A percentile compares a stretch with the other conserved stretches of the same genome.
These are phyloP conservation scores for Bos indicus DNA, from an alignment of 2,113 vertebrate genomes.

Conservation along the genomic window DNA sequence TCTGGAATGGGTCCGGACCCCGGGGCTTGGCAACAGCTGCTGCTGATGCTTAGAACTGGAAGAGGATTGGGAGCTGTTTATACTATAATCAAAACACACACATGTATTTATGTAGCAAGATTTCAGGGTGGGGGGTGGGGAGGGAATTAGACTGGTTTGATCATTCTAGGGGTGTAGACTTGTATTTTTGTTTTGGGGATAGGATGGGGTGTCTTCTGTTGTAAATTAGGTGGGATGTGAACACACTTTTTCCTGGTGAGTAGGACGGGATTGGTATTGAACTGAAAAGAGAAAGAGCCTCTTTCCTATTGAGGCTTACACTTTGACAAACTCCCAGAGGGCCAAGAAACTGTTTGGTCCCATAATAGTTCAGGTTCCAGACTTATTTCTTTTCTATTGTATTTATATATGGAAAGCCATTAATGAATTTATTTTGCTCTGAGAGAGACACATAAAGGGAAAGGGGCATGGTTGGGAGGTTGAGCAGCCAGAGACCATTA, in stretches of 20 bases:
- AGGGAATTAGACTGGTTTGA: constrained; percentile 57
- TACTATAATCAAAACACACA: constrained; percentile 42
- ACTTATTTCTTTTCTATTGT: constrained; percentile 40
- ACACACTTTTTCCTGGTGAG: constrained; percentile 48
- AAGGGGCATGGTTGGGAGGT: background rate
- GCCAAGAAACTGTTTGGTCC: constrained; percentile 22
- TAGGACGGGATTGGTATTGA: constrained; percentile 27
- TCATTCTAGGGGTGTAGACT: constrained; percentile 65
- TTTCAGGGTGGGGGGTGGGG: constrained; percentile 45
- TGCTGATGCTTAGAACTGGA: constrained; percentile 71
- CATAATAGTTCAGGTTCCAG: constrained; percentile 44
- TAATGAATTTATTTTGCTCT: constrained; percentile 42
- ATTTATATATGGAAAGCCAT: constrained; percentile 66
- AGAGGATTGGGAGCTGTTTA: background rate
- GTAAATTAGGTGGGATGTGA: constrained; percentile 57
- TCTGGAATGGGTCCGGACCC: constrained; percentile 69
- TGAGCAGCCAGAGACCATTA: constrained; percentile 2
- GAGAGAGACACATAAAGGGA: constrained; percentile 8
- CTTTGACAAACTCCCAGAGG: constrained; percentile 23
- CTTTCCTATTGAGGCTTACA: constrained; percentile 11
- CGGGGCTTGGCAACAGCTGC: constrained; percentile 66
- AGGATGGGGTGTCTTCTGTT: constrained; percentile 59
- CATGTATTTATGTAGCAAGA: constrained; percentile 78
- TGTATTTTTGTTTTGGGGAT: constrained; percentile 63
- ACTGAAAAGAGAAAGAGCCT: constrained; percentile 32